A percentile compares a stretch with the other conserved stretches of the same genome.
Evolutionary conservation across 2,113 vertebrate genomes (phyloP).

Genomic region (Mionectes macconnelli): DNA sequence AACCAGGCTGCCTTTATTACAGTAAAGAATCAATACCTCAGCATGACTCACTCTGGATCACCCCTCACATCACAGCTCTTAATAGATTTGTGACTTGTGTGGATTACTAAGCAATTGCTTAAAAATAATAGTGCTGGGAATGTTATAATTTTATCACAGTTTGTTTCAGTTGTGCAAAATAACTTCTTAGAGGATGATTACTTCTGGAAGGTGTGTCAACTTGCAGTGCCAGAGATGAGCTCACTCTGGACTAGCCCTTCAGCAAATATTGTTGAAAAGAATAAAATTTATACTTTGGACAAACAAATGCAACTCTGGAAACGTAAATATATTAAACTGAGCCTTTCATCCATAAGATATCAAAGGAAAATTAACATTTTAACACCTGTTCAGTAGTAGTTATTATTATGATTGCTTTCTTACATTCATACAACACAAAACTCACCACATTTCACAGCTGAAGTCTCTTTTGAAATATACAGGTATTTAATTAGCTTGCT

Average conservation of each 20-base stretch:
- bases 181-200: background rate
- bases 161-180: background rate
- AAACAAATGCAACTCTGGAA: background rate
- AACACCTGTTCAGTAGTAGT: background rate
- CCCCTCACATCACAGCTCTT: background rate
- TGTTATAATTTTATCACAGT: background rate
- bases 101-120: background rate
- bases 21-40: background rate
- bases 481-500: background rate
- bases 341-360: background rate
- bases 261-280: background rate
- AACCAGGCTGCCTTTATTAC: background rate
- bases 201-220: background rate
- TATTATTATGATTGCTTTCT: background rate
- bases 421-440: background rate
- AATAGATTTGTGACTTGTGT: background rate
- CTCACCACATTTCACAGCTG: background rate
- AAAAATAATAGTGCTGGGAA: background rate
- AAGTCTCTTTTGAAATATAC: background rate
- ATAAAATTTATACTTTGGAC: background rate
- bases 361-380: background rate
- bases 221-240: background rate
- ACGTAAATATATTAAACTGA: background rate
- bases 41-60: constrained; percentile 10
- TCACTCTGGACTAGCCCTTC: background rate